Evolutionary conservation across 2,888 invertebrate genomes (phyloP).

Genomic region (Apoderus coryli): DNA sequence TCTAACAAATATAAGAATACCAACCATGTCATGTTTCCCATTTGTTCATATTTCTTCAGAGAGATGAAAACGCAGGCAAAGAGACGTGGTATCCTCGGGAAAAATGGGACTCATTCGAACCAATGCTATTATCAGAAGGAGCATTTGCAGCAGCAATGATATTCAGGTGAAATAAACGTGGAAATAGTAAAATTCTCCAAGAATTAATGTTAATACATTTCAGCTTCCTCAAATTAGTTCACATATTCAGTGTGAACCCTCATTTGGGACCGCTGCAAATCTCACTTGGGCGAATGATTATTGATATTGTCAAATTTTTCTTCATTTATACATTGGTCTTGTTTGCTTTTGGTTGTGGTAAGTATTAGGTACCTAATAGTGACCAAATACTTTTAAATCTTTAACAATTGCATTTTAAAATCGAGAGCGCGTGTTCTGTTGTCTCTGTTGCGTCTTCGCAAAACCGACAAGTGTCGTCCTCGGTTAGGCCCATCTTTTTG

Average conservation of each 20-base stretch:
- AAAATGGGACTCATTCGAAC: conserved; percentile 90
- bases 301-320: conserved; percentile 92
- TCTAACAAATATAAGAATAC: too few species aligned
- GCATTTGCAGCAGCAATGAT: conserved; percentile 97
- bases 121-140: conserved; percentile 84
- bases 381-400: too few species aligned
- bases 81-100: conserved; percentile 68
- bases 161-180: conserved; percentile 44
- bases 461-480: too few species aligned
- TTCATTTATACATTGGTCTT: conserved; percentile 85
- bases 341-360: conserved; percentile 92
- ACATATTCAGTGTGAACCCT: conserved; percentile 94
- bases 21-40: too few species aligned
- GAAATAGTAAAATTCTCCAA: too few species aligned
- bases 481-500: too few species aligned
- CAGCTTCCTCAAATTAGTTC: conserved; percentile 68
- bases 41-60: conserved; percentile 14
- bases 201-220: conserved; percentile 20
- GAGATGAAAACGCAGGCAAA: conserved; percentile 20
- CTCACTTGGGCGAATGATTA: conserved; percentile 84
- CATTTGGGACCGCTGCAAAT: conserved; percentile 89
- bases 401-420: too few species aligned
- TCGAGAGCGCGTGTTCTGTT: too few species aligned
- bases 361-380: too few species aligned
- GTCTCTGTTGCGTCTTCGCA: too few species aligned